A percentile compares a stretch with the other conserved stretches of the same genome.
phyloP scores from a whole-genome alignment of 2,113 vertebrate genomes.

The Diphyllodes magnificus region DNA sequence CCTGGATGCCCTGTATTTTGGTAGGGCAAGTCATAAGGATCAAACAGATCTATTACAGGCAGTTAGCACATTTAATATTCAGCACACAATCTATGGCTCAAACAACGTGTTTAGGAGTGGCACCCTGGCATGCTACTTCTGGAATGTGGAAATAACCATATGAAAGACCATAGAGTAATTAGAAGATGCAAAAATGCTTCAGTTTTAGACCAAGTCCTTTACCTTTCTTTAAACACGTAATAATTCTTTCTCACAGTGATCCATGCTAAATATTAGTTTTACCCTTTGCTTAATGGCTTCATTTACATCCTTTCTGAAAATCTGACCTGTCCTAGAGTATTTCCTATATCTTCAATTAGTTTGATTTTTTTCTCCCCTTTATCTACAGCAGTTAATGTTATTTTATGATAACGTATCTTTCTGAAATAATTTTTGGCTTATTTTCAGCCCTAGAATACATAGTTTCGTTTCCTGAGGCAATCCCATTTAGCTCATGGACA shows the following conservation, averaged over 20 bases:
- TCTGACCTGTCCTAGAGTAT: not conserved
- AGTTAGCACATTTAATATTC: not conserved
- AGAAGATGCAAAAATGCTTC: not conserved
- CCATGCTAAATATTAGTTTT: not conserved
- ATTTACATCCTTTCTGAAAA: not conserved
- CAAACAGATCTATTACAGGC: accelerated
- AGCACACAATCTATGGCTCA: not conserved
- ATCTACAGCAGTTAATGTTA: not conserved
- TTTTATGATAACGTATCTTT: not conserved
- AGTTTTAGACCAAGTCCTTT: not conserved
- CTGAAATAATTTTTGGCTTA: not conserved
- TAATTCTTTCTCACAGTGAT: not conserved
- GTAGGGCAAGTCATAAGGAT: not conserved
- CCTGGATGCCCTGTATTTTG: not conserved
- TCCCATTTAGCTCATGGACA: not conserved
- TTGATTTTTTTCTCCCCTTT: not conserved
- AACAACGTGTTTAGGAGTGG: not conserved
- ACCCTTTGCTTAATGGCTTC: not conserved
- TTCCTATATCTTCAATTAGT: not conserved
- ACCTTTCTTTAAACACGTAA: not conserved
- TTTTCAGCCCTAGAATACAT: not conserved
- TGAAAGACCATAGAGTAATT: not conserved
- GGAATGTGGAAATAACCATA: not conserved
- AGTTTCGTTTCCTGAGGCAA: not conserved
- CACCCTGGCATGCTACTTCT: not conserved